Conservation (phyloP, 2,888 invertebrate species). For the Spilosoma lubricipeda region DNA sequence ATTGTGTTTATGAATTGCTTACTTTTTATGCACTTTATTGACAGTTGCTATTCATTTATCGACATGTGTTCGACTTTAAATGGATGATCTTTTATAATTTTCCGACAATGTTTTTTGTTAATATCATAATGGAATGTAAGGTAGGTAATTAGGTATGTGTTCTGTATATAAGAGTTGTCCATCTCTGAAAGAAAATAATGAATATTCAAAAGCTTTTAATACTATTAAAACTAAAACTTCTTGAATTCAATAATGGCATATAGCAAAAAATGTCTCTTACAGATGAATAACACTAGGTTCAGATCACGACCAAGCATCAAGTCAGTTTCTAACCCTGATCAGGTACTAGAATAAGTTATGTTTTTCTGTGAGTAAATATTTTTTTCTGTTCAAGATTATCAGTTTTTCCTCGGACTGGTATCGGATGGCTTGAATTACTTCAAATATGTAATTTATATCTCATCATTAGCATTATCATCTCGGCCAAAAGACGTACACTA, state of each 20-base stretch:
- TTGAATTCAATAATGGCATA: not conserved
- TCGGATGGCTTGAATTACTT: no score
- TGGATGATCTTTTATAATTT: not conserved
- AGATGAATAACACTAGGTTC: not conserved
- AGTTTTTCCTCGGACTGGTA: no score
- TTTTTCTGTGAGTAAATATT: not conserved
- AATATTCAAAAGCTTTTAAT: not conserved
- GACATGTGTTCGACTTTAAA: slow-evolving; percentile 10
- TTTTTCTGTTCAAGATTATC: no score
- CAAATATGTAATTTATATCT: no score
- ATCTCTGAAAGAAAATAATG: not conserved
- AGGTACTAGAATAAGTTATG: not conserved
- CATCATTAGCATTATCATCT: no score
- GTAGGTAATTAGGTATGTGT: not conserved
- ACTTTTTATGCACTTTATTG: slow-evolving; percentile 3
- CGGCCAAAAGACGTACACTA: no score
- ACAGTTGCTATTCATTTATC: slow-evolving; percentile 12
- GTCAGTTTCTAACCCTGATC: not conserved
- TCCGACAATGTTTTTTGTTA: not conserved
- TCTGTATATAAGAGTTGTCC: not conserved
- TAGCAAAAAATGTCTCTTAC: not conserved
- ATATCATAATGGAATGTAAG: not conserved
- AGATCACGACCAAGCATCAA: no score
- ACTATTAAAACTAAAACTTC: not conserved
- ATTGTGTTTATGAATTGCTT: not conserved